phyloP scores from a whole-genome alignment of 2,797 vertebrate genomes.

The Enteromius afrohamiltoni region DNA sequence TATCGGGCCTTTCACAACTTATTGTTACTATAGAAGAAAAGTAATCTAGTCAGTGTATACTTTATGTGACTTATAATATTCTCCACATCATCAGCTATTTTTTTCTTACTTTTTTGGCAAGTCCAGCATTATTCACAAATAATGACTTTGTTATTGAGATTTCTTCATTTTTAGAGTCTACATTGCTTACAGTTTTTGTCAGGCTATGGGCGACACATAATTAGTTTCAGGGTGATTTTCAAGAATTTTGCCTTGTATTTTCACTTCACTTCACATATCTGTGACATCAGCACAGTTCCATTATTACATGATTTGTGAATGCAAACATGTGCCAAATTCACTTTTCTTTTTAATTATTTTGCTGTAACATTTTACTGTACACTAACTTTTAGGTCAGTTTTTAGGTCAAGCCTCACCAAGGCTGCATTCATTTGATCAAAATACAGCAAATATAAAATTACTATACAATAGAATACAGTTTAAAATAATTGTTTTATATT shows the following conservation, averaged over 20 bases:
- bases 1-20: slow-evolving; percentile 17
- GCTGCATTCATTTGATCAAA: not conserved
- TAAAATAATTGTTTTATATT: not conserved
- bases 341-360: not conserved
- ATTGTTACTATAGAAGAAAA: not conserved
- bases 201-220: not conserved
- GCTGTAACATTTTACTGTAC: not conserved
- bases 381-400: not conserved
- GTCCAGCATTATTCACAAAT: not conserved
- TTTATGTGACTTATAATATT: not conserved
- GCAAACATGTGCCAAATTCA: not conserved
- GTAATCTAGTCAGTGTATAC: not conserved
- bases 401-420: not conserved
- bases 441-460: not conserved
- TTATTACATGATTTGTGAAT: not conserved
- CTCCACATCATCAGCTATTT: not conserved
- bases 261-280: too few species aligned
- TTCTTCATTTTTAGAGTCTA: not conserved
- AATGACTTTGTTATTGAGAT: not conserved
- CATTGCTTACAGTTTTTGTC: not conserved
- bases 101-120: not conserved
- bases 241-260: too few species aligned
- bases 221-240: not conserved
- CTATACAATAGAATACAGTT: not conserved
- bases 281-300: not conserved